phyloP scores from a whole-genome alignment of 2,797 vertebrate genomes.

The Leptodactylus fallax region DNA sequence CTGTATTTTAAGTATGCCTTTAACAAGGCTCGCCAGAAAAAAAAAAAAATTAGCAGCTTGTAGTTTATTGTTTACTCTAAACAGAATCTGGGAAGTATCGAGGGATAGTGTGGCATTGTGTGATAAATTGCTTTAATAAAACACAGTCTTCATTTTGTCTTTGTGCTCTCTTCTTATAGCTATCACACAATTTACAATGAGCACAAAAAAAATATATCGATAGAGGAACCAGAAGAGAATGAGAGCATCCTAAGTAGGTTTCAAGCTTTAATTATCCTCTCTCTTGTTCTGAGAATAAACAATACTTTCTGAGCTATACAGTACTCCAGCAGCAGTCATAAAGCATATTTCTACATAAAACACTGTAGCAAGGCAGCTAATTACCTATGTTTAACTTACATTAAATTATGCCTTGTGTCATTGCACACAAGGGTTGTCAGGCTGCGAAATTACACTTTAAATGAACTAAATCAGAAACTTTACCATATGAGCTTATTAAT shows the following conservation, averaged over 20 bases:
- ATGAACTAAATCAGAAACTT: constrained; percentile 28
- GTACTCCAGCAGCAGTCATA: constrained; percentile 19
- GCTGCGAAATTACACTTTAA: constrained; percentile 29
- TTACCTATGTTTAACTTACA: constrained; percentile 47
- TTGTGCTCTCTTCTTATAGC: constrained; percentile 45
- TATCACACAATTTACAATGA: constrained; percentile 49
- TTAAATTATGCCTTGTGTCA: constrained; percentile 37
- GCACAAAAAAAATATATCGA: constrained; percentile 41
- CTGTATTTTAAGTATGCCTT: constrained; percentile 29
- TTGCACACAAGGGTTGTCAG: constrained; percentile 25
- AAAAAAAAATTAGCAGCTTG: constrained; percentile 61
- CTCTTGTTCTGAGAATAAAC: constrained; percentile 6
- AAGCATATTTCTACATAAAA: constrained; percentile 37
- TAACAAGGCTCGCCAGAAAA: constrained; percentile 14
- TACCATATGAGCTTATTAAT: background rate
- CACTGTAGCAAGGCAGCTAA: constrained; percentile 28
- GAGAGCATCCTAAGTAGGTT: constrained; percentile 31
- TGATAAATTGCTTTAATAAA: constrained; percentile 64
- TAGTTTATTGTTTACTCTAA: constrained; percentile 63
- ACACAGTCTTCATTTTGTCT: constrained; percentile 41
- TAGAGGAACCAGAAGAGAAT: constrained; percentile 16
- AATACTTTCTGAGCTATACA: constrained; percentile 7
- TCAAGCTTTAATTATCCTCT: constrained; percentile 40
- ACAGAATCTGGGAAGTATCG: constrained; percentile 63
- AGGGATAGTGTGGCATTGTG: constrained; percentile 55